Conservation (phyloP, 2,888 invertebrate genomes). For the Nemurella pictetii region DNA sequence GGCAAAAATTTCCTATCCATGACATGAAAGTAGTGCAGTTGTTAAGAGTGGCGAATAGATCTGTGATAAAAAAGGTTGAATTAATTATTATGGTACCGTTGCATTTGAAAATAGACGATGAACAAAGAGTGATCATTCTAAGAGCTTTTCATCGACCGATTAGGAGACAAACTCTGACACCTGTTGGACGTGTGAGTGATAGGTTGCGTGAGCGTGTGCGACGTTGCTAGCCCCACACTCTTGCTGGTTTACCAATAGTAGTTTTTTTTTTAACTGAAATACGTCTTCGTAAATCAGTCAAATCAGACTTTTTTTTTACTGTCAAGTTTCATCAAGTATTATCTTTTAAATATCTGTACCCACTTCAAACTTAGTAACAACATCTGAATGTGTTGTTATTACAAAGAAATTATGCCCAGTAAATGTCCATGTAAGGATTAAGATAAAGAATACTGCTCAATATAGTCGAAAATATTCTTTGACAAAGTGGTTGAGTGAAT, state of each 20-base stretch:
- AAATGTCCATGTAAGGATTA: not conserved
- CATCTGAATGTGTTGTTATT: conserved; percentile 12
- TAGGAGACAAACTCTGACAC: too few relatives aligned
- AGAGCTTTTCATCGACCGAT: too few relatives aligned
- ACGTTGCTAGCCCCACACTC: not conserved
- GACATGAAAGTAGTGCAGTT: too few relatives aligned
- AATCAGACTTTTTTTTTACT: not conserved
- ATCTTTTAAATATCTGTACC: not conserved
- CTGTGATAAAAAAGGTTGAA: conserved; percentile 32
- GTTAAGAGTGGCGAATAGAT: not conserved
- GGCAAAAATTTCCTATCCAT: not conserved
- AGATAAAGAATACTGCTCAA: not conserved
- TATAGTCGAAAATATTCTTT: not conserved
- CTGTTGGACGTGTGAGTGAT: too few relatives aligned
- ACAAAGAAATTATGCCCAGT: not conserved
- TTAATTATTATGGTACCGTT: not conserved
- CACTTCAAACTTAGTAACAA: conserved; percentile 5
- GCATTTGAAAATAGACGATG: not conserved
- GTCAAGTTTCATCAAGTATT: not conserved
- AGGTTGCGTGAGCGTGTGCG: not conserved
- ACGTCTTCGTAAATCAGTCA: not conserved
- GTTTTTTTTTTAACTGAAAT: not conserved
- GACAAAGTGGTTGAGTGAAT: not conserved
- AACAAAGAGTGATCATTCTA: not conserved
- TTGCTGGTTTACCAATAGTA: not conserved